Conservation (phyloP, 2,113 vertebrate species). For the Cisticola juncidis region DNA sequence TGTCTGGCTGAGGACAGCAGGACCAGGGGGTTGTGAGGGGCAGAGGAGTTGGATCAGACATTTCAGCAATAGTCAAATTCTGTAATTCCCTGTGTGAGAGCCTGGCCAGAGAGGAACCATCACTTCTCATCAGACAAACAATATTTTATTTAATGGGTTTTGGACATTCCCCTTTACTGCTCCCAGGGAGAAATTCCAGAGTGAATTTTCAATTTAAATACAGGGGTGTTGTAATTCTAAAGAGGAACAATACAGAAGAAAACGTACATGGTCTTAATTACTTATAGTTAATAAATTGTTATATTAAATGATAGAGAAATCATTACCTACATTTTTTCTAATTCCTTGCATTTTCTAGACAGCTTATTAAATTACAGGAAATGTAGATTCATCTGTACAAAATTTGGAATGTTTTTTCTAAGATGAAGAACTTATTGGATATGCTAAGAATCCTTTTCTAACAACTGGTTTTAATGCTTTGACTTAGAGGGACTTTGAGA, state of each 20-base stretch:
- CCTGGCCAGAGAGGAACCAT: background rate
- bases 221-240: background rate
- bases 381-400: conserved; percentile 60
- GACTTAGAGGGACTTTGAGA: conserved; percentile 57
- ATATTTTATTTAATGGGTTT: background rate
- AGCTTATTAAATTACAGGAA: conserved; percentile 62
- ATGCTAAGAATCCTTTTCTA: conserved; percentile 60
- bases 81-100: background rate
- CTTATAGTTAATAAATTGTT: conserved; percentile 53
- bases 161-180: background rate
- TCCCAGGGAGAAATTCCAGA: conserved; percentile 33
- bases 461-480: conserved; percentile 72
- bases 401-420: conserved; percentile 62
- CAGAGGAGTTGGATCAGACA: background rate
- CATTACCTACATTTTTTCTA: conserved; percentile 66
- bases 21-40: background rate
- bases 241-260: conserved; percentile 27
- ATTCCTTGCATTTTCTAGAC: conserved; percentile 72
- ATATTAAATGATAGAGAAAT: conserved; percentile 52
- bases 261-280: background rate
- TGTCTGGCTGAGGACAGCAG: background rate
- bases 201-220: background rate
- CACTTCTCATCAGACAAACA: background rate
- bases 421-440: conserved; percentile 48
- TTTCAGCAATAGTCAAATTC: background rate